Evolutionary conservation across 1,140 invertebrate genomes (phyloP).

Genomic region (Dryas iulia): DNA sequence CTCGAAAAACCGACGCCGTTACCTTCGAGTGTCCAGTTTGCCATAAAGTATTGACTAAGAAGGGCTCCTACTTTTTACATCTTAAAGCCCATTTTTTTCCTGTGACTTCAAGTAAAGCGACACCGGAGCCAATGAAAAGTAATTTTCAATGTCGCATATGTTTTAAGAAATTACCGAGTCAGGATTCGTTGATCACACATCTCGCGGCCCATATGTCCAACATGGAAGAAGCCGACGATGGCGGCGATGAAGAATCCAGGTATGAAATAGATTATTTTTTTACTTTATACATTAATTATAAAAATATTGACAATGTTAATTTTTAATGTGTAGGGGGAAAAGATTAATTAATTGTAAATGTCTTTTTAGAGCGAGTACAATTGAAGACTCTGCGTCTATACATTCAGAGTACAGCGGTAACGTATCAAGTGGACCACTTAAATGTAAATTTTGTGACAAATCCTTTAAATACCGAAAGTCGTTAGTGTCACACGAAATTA

Average conservation of each 20-base stretch:
- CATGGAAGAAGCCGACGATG: slow-evolving; percentile 46
- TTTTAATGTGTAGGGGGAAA: too few species aligned
- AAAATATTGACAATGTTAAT: slow-evolving; percentile 17
- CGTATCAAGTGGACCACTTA: slow-evolving; percentile 37
- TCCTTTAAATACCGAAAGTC: slow-evolving; percentile 70
- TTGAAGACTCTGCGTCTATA: slow-evolving; percentile 51
- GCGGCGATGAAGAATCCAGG: slow-evolving; percentile 52
- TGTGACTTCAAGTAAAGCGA: slow-evolving; percentile 7
- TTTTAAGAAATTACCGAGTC: slow-evolving; percentile 48
- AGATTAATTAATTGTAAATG: too few species aligned
- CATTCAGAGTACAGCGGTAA: slow-evolving; percentile 46
- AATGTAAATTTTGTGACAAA: slow-evolving; percentile 65
- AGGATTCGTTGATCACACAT: slow-evolving; percentile 65
- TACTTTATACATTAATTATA: neutral
- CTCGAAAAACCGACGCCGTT: slow-evolving; percentile 35
- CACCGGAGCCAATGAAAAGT: slow-evolving; percentile 8
- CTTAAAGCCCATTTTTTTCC: slow-evolving; percentile 50
- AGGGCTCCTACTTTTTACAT: slow-evolving; percentile 50
- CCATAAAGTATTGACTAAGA: slow-evolving; percentile 41
- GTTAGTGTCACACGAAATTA: slow-evolving; percentile 51
- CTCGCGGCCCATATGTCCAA: slow-evolving; percentile 71
- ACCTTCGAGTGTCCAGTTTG: slow-evolving; percentile 56
- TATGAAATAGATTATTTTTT: slow-evolving; percentile 17
- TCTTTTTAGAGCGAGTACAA: slow-evolving; percentile 53
- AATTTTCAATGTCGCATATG: slow-evolving; percentile 67